Evolutionary conservation across 64 coral and sea anemone species (phyloP), one percentile per base, ranked within the genome.

Genomic region (Actinia equina): DNA sequence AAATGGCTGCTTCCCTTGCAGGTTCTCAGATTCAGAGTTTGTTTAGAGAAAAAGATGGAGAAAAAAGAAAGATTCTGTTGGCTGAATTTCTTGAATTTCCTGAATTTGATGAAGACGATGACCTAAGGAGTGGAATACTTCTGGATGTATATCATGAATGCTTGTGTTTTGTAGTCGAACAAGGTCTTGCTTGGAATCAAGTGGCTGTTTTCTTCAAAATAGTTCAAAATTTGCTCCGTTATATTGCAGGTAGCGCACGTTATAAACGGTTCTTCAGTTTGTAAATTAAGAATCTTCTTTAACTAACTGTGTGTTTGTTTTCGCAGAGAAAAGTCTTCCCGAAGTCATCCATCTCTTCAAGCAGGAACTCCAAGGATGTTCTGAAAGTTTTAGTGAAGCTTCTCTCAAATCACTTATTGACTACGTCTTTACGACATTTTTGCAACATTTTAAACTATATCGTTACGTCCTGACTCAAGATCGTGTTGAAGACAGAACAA

Each of bases 401-500:
- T 89, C 77, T 23, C 85, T 96, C 2, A 96, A 96, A 86, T 93
- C 91, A 44, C 46, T 87, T 17, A 71, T 93, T 60, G 94, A 96
- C 57, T 93, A 85, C 71, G 81, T 93, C 41, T 96, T 90, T 57
- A 60, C 65, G 82, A 96, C 88, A 7, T 82, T 93, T 58, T 93
- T 96, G 86, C 94, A 96, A 88, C 94, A 96, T 42, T 96, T 86
- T 85, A 96, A 93, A 71, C 63, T 96, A 52, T 93, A 96, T 71
- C 91, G 92, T 59, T 96, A 90, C 87, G 82, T 96, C 14, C 64
- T 96, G 81, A 93, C 88, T 20, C 65, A 91, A 49, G 94, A 96
- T 11, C 92, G 88, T 8, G 85, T 63, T 42, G 51, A 83, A 52
- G 69, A 96, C 41, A 74, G 30, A 7, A 93, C 94, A 42, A 85